phyloP scores from a whole-genome alignment of 2,888 invertebrate genomes.

The Criorhina ranunculi region DNA sequence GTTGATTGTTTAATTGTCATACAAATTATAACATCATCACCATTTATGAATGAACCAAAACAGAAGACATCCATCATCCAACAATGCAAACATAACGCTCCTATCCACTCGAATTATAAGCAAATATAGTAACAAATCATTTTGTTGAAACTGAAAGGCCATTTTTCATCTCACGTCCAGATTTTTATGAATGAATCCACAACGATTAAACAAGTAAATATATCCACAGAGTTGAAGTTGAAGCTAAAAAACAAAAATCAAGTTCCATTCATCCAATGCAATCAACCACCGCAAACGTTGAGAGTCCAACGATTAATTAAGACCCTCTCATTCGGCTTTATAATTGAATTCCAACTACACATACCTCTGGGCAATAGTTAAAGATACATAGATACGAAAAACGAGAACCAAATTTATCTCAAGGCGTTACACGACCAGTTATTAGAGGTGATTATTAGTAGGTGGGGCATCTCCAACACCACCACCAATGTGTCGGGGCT shows the following conservation, averaged over 20 bases:
- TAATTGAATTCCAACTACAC: slow-evolving; percentile 46
- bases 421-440: slow-evolving; percentile 52
- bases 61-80: not conserved
- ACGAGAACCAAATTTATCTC: slow-evolving; percentile 37
- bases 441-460: slow-evolving; percentile 65
- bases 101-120: not conserved
- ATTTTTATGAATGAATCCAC: slow-evolving; percentile 43
- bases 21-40: not conserved
- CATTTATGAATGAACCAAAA: slow-evolving; percentile 9
- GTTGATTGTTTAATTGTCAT: not conserved
- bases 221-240: slow-evolving; percentile 9
- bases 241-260: slow-evolving; percentile 8
- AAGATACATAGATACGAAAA: slow-evolving; percentile 34
- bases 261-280: slow-evolving; percentile 39
- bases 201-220: slow-evolving; percentile 13
- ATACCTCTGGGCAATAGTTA: slow-evolving; percentile 17
- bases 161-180: slow-evolving; percentile 1
- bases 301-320: slow-evolving; percentile 57
- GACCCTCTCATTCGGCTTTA: slow-evolving; percentile 55
- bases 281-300: not conserved
- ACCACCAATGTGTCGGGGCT: slow-evolving; percentile 10
- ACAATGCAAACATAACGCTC: slow-evolving; percentile 3
- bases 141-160: slow-evolving; percentile 2
- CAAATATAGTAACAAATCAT: not conserved
- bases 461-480: slow-evolving; percentile 62